Evolutionary conservation across 1,140 invertebrate genomes (phyloP).

Genomic region (Protaetia brevitarsis): DNA sequence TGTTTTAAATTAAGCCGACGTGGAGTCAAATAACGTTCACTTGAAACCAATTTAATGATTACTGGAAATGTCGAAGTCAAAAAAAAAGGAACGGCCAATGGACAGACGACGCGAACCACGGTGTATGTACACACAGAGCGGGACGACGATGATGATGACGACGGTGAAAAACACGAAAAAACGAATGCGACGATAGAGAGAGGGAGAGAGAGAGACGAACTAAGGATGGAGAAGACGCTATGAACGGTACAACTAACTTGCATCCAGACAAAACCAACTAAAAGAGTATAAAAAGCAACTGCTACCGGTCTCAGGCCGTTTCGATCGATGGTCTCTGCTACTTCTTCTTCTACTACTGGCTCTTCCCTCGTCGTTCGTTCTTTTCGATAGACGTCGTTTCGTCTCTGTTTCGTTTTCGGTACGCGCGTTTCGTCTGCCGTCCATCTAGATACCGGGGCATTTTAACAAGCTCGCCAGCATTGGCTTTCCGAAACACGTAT

Average conservation of each 20-base stretch:
- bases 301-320: conserved; percentile 10
- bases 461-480: conserved; percentile 41
- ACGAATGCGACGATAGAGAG: neutral
- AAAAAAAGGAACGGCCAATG: neutral
- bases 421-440: neutral
- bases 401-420: conserved; percentile 15
- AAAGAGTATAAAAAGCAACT: conserved; percentile 10
- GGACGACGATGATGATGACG: neutral
- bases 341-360: conserved; percentile 3
- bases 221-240: no score
- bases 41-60: conserved; percentile 16
- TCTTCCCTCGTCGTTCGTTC: neutral
- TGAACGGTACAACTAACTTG: no score
- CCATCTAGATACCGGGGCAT: conserved; percentile 27
- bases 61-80: conserved; percentile 4
- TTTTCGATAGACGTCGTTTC: neutral
- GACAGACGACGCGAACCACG: neutral
- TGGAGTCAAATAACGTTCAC: conserved; percentile 20
- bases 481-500: conserved; percentile 50
- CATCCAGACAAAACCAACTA: conserved; percentile 8
- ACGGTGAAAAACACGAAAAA: neutral
- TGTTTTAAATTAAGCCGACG: conserved; percentile 35
- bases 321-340: no score
- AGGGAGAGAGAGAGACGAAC: neutral
- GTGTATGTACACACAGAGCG: no score